phyloP scores from a whole-genome alignment of 2,888 invertebrate species.

The Cosmorhoe ocellata region DNA sequence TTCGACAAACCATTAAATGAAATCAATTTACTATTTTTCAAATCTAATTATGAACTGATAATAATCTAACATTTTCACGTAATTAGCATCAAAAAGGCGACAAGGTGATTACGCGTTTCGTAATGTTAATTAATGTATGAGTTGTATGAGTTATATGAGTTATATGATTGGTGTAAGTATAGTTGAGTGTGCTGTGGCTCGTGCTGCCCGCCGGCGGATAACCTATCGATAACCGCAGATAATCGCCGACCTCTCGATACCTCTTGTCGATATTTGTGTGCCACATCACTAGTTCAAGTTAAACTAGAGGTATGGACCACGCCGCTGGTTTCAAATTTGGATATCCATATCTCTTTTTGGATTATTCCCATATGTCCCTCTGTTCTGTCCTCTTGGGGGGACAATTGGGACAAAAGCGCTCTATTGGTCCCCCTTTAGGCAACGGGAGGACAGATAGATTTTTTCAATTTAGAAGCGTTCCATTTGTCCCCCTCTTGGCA shows the following conservation, averaged over 20 bases:
- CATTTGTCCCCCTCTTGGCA: too few relatives aligned
- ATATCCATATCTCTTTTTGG: too few relatives aligned
- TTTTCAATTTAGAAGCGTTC: too few relatives aligned
- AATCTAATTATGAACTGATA: conserved; percentile 23
- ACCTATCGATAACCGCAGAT: conserved; percentile 33
- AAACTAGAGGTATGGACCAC: too few relatives aligned
- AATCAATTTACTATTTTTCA: conserved; percentile 13
- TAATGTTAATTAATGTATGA: neutral
- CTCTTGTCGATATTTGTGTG: conserved; percentile 3
- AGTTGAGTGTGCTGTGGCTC: conserved; percentile 45
- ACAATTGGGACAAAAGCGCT: too few relatives aligned
- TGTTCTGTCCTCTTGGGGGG: too few relatives aligned
- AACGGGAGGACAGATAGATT: too few relatives aligned
- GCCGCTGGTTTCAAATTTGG: too few relatives aligned
- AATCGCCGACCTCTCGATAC: conserved; percentile 11
- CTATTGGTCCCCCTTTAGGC: too few relatives aligned
- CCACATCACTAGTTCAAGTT: conserved; percentile 3
- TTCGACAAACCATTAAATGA: conserved; percentile 4
- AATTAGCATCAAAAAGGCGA: conserved; percentile 30
- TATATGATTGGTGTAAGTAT: too few relatives aligned
- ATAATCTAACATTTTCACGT: conserved; percentile 31
- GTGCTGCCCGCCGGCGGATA: conserved; percentile 44
- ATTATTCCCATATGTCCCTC: too few relatives aligned
- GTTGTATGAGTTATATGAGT: neutral
- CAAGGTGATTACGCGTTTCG: conserved; percentile 1